Evolutionary conservation across 2,888 invertebrate species (phyloP).

Genomic region (Tachina fera): DNA sequence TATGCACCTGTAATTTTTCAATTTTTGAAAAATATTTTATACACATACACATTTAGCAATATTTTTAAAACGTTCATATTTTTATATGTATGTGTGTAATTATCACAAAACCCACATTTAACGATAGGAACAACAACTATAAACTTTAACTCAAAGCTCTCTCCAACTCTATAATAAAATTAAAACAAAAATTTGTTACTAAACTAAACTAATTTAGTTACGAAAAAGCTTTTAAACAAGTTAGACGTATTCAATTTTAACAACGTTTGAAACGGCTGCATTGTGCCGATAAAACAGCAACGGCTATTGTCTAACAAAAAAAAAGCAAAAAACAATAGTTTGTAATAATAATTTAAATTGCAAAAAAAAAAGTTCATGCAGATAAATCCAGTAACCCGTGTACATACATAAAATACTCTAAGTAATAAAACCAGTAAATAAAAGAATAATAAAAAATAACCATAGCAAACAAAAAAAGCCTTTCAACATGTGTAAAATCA

Average conservation of each 20-base stretch:
- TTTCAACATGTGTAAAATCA: conserved; percentile 68
- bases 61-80: neutral
- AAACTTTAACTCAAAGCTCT: conserved; percentile 18
- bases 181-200: conserved; percentile 37
- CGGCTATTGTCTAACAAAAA: conserved; percentile 4
- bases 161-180: conserved; percentile 7
- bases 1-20: too few relatives aligned
- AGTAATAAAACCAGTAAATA: conserved; percentile 48
- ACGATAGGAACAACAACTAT: neutral
- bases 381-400: conserved; percentile 4
- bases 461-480: conserved; percentile 50
- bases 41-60: neutral
- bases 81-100: neutral
- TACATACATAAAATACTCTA: neutral
- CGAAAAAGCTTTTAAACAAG: conserved; percentile 72
- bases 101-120: conserved; percentile 9
- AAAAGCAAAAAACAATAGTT: conserved; percentile 25
- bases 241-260: conserved; percentile 61
- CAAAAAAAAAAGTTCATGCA: conserved; percentile 11
- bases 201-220: conserved; percentile 68
- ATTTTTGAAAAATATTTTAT: too few relatives aligned
- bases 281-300: conserved; percentile 36
- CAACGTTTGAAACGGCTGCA: conserved; percentile 22
- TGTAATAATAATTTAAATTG: conserved; percentile 15
- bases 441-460: conserved; percentile 15